Percentiles rank a stretch among this genome's conserved stretches.
Conservation (phyloP, 2,113 vertebrate species). For the Melospiza georgiana region DNA sequence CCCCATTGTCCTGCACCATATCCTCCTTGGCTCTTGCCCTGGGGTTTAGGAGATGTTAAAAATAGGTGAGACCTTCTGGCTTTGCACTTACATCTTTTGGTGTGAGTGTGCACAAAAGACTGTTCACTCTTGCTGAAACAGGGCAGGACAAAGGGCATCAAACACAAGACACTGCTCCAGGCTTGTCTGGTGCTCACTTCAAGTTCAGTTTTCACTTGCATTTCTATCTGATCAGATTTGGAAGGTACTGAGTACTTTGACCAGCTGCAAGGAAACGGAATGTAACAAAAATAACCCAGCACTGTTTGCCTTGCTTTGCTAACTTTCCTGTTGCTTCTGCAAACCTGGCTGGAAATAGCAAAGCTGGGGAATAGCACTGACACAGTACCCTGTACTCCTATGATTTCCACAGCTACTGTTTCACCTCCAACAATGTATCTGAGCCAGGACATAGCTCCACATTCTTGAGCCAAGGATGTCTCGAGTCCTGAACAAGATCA, state of each 20-base stretch:
- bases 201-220: neutral
- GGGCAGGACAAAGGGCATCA: neutral
- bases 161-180: neutral
- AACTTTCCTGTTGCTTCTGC: neutral
- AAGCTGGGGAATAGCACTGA: neutral
- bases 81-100: neutral
- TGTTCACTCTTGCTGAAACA: neutral
- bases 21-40: neutral
- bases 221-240: neutral
- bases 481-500: neutral
- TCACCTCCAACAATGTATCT: neutral
- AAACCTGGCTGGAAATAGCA: neutral
- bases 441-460: neutral
- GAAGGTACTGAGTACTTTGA: neutral
- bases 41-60: neutral
- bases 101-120: neutral
- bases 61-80: neutral
- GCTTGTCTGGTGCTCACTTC: neutral
- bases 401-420: neutral
- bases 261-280: neutral
- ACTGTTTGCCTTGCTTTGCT: neutral
- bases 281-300: neutral
- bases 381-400: neutral
- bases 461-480: neutral
- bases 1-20: neutral